phyloP scores from a whole-genome alignment of 1,140 invertebrate genomes.

The Papilio xuthus region DNA sequence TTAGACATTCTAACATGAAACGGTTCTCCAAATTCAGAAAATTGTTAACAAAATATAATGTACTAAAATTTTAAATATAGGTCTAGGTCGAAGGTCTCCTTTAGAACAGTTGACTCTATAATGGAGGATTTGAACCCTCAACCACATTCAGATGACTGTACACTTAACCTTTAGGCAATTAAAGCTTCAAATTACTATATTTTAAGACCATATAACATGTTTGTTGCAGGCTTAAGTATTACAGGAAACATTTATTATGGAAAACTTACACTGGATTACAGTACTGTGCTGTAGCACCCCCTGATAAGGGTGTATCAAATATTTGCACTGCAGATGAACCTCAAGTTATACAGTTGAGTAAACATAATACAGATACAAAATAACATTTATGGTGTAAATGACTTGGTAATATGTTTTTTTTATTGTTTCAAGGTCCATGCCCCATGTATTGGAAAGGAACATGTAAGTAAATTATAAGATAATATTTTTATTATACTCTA shows the following conservation, averaged over 20 bases:
- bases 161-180: too few relatives aligned
- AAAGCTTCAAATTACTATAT: too few relatives aligned
- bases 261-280: constrained; percentile 86
- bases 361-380: constrained; percentile 15
- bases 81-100: too few relatives aligned
- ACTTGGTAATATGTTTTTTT: constrained; percentile 42
- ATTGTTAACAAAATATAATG: too few relatives aligned
- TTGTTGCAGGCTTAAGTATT: constrained; percentile 89
- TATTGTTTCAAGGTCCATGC: constrained; percentile 66
- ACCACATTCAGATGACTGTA: background rate
- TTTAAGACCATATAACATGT: constrained; percentile 23
- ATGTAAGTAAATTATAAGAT: constrained; percentile 62
- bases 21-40: too few relatives aligned
- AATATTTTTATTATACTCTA: constrained; percentile 34
- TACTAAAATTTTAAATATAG: too few relatives aligned
- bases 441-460: constrained; percentile 75
- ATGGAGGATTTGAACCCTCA: too few relatives aligned
- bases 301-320: constrained; percentile 84
- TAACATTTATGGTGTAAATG: background rate
- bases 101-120: too few relatives aligned
- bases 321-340: constrained; percentile 84
- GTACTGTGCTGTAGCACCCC: constrained; percentile 86
- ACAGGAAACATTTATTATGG: constrained; percentile 92
- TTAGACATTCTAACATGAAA: too few relatives aligned
- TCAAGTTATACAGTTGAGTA: constrained; percentile 86